phyloP scores from a whole-genome alignment of 1,140 invertebrate genomes.

The Drosophila burlai region DNA sequence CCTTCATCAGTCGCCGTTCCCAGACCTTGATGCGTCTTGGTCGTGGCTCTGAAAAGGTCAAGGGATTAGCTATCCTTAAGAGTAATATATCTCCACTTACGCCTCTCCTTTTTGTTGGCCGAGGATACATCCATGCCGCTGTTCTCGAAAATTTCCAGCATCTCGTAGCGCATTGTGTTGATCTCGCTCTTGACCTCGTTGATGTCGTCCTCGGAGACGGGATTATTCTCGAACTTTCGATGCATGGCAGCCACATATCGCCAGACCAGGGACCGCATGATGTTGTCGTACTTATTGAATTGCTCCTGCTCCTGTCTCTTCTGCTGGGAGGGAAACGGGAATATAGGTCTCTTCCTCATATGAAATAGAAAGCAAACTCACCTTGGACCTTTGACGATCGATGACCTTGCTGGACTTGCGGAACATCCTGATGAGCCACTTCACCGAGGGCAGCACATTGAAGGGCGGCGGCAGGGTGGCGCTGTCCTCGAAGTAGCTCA shows the following conservation, averaged over 20 bases:
- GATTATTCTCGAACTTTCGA: conserved; percentile 90
- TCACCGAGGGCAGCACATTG: conserved; percentile 92
- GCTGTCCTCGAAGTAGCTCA: conserved; percentile 96
- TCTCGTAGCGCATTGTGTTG: conserved; percentile 92
- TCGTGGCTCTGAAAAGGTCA: conserved; percentile 86
- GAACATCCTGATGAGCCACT: conserved; percentile 87
- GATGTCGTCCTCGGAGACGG: conserved; percentile 95
- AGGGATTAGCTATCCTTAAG: not conserved
- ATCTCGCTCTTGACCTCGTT: conserved; percentile 97
- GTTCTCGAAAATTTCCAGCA: conserved; percentile 92
- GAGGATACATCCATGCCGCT: conserved; percentile 92
- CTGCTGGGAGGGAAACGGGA: conserved; percentile 11
- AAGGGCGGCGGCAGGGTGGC: conserved; percentile 94
- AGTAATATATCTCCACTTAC: conserved; percentile 77
- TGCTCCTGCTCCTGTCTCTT: conserved; percentile 87
- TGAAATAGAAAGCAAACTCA: conserved; percentile 19
- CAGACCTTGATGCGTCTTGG: conserved; percentile 92
- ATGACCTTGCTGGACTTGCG: conserved; percentile 82
- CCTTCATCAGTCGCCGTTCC: conserved; percentile 93
- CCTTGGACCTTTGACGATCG: conserved; percentile 83
- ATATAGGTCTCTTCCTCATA: not conserved
- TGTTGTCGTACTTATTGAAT: conserved; percentile 90
- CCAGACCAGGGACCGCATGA: conserved; percentile 94
- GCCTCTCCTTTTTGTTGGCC: conserved; percentile 89
- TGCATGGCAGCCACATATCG: conserved; percentile 93